Conservation (phyloP, 2,113 vertebrate genomes). For the Microtus montanus region DNA sequence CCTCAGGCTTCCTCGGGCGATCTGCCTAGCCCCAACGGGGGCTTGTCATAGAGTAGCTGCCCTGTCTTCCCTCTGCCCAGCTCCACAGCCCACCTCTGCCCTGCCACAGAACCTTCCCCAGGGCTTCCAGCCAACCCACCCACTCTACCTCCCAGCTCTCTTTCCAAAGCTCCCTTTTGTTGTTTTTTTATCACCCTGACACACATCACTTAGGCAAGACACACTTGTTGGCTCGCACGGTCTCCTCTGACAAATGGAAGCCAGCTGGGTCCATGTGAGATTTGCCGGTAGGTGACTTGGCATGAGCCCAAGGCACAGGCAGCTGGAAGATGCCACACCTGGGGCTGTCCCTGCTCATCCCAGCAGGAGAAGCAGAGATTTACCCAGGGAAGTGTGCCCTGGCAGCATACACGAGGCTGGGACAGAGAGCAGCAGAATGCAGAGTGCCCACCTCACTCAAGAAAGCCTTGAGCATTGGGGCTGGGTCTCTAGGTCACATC, state of each 20-base stretch:
- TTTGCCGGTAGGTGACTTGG: fast-evolving
- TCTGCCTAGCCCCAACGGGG: fast-evolving
- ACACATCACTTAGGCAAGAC: not conserved
- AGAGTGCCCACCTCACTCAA: not conserved
- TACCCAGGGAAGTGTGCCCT: not conserved
- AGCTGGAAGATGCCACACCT: not conserved
- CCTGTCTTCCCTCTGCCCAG: too few relatives aligned
- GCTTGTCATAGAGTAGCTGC: too few relatives aligned
- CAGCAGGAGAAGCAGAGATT: not conserved
- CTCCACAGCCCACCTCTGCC: too few relatives aligned
- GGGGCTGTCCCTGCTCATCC: not conserved
- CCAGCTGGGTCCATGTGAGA: not conserved
- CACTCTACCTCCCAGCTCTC: too few relatives aligned
- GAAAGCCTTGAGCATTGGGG: not conserved
- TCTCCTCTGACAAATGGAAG: not conserved
- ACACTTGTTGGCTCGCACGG: not conserved
- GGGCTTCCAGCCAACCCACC: fast-evolving
- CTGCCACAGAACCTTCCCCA: not conserved
- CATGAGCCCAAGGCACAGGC: too few relatives aligned
- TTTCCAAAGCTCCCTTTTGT: not conserved
- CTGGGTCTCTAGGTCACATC: not conserved
- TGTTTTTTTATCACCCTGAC: not conserved
- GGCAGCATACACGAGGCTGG: not conserved
- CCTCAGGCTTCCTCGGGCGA: not conserved
- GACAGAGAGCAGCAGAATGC: not conserved